Evolutionary conservation across 2,113 vertebrate species (phyloP).

Genomic region (Sciurus niger): DNA sequence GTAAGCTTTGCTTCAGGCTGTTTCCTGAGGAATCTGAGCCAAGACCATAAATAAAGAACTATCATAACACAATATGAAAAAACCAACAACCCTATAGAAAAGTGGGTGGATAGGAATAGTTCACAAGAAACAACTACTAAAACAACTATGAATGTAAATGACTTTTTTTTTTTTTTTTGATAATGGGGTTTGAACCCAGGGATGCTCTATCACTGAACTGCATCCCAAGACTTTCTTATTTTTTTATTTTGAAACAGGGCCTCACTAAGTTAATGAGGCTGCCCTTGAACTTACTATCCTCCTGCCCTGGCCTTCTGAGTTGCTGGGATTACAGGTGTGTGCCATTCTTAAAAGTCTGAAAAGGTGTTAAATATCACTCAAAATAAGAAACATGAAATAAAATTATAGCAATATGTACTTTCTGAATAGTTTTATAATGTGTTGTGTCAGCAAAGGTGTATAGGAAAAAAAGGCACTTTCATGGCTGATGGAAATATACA

Average conservation of each 20-base stretch:
- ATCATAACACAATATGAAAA: constrained; percentile 13
- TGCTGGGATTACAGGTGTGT: no score
- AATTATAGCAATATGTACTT: background rate
- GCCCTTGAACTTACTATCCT: no score
- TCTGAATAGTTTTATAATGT: background rate
- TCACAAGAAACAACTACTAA: constrained; percentile 5
- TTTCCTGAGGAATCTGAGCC: background rate
- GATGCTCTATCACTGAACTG: no score
- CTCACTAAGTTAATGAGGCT: no score
- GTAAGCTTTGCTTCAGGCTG: background rate
- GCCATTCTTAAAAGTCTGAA: background rate
- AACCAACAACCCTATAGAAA: background rate
- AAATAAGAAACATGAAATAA: background rate
- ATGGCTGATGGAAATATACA: background rate
- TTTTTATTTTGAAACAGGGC: no score
- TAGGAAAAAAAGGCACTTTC: background rate
- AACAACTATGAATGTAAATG: background rate
- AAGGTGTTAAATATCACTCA: background rate
- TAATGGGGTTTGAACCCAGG: no score
- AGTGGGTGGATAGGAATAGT: background rate
- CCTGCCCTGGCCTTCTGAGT: no score
- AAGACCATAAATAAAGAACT: background rate
- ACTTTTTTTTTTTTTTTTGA: background rate
- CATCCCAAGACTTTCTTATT: no score
- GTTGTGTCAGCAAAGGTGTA: background rate